Base-by-base conservation (phyloP, 2,888 invertebrate species). In the Lycocerus yunnanus region DNA sequence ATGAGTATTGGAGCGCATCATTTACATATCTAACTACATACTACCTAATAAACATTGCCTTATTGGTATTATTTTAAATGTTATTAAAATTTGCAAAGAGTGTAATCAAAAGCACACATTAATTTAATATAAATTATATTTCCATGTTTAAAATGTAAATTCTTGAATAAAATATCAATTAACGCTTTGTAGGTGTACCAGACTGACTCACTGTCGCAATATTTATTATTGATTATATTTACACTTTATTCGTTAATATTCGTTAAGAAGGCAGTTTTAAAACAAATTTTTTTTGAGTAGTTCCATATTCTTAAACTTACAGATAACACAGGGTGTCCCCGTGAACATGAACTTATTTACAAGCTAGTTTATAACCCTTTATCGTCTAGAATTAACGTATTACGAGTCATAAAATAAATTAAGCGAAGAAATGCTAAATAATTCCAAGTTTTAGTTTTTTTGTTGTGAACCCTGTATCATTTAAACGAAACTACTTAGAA, bases 91-190 rank as follows among this genome's bases (percentile, higher is more conserved):
- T 43, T 43, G n/a, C n/a, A 43, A 8, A 43, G 43, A 43, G 43
- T 43, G 43, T n/a, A 43, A 43, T 43, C 43, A 43, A 43, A 43
- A 43, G 3, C n/a, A 43, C 18, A 63, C n/a, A 61, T 18, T 61
- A 61, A 61, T 18, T 61, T 18, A 61, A 61, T 18, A 63, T 15
- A 63, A 15, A 63, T 63, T 63, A 16, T 18, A 20, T 63, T 63
- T 63, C 20, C 61, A 63, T 18, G 61, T 63, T 63, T n/a, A 63
- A 63, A n/a, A 63, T 63, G 8, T 63, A 63, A 63, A 63, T 63
- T 63, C 8, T 63, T 63, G 61, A n/a, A 63, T 63, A 63, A 63
- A 63, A 18, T 63, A 63, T 63, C 18, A 18, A 63, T 63, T 18
- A 63, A n/a, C 3, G 9, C n/a, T 63, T 63, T 63, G 61, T 63